Evolutionary conservation across 2,113 vertebrate species (phyloP).

Genomic region (Trachemys scripta): DNA sequence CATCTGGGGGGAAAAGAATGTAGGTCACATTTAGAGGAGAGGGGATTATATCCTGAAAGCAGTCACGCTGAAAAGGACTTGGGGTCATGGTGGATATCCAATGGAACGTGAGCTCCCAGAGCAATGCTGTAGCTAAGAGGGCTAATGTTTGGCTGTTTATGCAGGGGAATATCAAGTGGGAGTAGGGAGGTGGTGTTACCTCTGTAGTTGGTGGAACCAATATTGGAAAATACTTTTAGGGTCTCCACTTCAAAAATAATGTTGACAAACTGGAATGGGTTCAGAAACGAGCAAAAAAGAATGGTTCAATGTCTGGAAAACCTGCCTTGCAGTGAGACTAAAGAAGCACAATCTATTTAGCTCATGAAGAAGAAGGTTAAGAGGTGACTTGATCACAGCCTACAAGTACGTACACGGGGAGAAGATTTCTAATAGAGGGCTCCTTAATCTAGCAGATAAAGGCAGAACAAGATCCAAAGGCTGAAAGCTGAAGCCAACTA

Average conservation of each 20-base stretch:
- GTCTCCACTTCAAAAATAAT: not conserved
- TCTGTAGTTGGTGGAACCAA: not conserved
- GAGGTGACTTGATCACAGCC: not conserved
- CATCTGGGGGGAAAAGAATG: not conserved
- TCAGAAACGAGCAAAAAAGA: not conserved
- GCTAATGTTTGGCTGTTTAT: accelerated
- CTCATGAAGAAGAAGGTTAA: not conserved
- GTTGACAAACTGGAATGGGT: not conserved
- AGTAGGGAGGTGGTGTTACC: accelerated
- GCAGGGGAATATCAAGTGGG: accelerated
- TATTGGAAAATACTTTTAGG: not conserved
- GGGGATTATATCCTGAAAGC: accelerated
- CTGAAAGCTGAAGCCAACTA: constrained; percentile 15
- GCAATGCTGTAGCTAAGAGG: accelerated
- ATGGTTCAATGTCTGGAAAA: not conserved
- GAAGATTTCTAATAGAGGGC: not conserved
- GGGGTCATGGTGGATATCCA: accelerated
- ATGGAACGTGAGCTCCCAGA: accelerated
- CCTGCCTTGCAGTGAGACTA: not conserved
- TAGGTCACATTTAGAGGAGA: not conserved
- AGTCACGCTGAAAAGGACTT: accelerated
- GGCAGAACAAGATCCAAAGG: not conserved
- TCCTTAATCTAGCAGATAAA: not conserved
- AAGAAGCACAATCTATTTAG: not conserved
- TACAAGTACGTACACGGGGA: not conserved